phyloP scores from a whole-genome alignment of 2,113 vertebrate genomes.

The Globicephala melas region DNA sequence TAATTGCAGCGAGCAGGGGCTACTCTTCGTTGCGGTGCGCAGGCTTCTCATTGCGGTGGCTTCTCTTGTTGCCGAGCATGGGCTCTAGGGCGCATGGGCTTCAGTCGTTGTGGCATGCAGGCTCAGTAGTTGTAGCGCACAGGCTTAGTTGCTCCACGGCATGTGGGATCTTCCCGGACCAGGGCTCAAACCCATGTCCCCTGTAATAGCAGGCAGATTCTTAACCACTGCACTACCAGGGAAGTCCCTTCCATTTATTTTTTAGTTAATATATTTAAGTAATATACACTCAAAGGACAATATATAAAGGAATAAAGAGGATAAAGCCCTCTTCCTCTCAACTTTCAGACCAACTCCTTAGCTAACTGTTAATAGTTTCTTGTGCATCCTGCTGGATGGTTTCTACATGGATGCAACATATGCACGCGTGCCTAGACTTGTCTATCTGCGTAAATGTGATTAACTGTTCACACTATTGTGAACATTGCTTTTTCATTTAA shows the following conservation, averaged over 20 bases:
- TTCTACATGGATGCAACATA: neutral
- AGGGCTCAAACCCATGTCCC: too few relatives aligned
- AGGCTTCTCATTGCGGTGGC: too few relatives aligned
- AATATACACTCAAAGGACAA: neutral
- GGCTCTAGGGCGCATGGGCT: too few relatives aligned
- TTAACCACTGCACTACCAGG: too few relatives aligned
- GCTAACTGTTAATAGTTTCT: neutral
- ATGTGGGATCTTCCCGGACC: too few relatives aligned
- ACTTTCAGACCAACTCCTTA: neutral
- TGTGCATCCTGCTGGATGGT: neutral
- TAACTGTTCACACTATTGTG: neutral
- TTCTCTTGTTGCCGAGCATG: too few relatives aligned
- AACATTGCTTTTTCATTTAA: neutral
- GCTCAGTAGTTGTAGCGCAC: too few relatives aligned
- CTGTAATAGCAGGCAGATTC: too few relatives aligned
- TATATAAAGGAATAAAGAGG: neutral
- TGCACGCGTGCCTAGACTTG: neutral
- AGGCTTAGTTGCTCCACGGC: too few relatives aligned
- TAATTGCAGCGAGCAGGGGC: too few relatives aligned
- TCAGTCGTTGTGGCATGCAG: too few relatives aligned
- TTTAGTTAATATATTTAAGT: neutral
- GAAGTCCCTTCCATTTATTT: neutral
- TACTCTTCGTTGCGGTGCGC: too few relatives aligned
- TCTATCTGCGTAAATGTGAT: neutral
- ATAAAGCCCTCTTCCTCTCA: neutral